These are phyloP conservation scores for Eupithecia subfuscata DNA, from an alignment of 2,888 invertebrate species.

Conservation along the genomic window DNA sequence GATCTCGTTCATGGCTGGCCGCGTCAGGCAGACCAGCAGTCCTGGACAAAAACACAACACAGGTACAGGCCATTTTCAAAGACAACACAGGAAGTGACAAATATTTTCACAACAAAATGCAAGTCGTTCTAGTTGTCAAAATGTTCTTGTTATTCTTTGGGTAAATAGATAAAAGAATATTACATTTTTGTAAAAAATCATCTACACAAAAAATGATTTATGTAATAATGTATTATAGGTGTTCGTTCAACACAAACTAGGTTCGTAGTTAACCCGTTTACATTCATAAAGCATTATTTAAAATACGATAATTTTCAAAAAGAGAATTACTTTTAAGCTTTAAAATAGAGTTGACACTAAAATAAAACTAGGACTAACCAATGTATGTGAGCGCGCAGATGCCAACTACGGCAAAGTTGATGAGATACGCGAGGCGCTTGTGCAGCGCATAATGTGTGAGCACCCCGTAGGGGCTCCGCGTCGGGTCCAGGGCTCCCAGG, in stretches of 20 bases:
- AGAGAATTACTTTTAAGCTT: neutral
- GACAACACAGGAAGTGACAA: neutral
- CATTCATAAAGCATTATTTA: neutral
- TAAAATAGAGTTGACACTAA: neutral
- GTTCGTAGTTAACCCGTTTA: neutral
- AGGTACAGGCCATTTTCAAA: neutral
- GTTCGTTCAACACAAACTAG: neutral
- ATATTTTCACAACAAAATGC: neutral
- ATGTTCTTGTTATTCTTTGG: neutral
- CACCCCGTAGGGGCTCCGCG: neutral
- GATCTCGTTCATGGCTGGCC: slow-evolving; percentile 94
- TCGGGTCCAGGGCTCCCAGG: slow-evolving; percentile 7
- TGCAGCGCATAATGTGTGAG: slow-evolving; percentile 39
- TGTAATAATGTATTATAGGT: no score
- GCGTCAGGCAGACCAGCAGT: slow-evolving; percentile 88
- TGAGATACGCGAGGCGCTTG: slow-evolving; percentile 64
- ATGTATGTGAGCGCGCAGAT: slow-evolving; percentile 80
- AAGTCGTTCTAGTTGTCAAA: neutral
- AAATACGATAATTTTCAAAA: neutral
- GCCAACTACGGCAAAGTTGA: slow-evolving; percentile 73
- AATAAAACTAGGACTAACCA: slow-evolving; percentile 51
- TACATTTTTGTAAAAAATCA: neutral
- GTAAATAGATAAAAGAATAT: neutral
- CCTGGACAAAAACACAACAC: slow-evolving; percentile 72
- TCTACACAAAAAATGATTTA: neutral